Evolutionary conservation across 1,140 invertebrate genomes (phyloP), one percentile per base, ranked within the genome.

Genomic region (Halesus radiatus): DNA sequence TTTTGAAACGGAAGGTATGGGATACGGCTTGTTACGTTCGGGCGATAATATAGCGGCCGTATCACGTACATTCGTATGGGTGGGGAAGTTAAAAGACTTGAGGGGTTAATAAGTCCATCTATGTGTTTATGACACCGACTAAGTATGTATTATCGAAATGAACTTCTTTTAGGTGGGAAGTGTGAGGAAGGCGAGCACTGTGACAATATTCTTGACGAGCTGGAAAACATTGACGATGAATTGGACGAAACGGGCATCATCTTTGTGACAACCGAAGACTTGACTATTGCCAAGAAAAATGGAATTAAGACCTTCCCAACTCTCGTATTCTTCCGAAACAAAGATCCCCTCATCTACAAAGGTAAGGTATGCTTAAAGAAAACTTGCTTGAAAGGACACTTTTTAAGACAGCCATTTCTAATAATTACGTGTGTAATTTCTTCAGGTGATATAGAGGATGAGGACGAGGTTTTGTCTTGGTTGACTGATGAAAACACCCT

Each of bases 181-280:
- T 98, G 96, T 85, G 95, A 97, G 84, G 95, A 96, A 79, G 96
- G 95, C 13, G 94, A 97, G 84, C 90, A 94, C 84, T 98, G 96
- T 84, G 95, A 96, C 81, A 93, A 93, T 80, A 95, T 97, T 75
- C 88, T 98, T 16, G 92, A 95, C 15, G 96, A 97, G 86, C 88
- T 98, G 54, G 97, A 98, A 86, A 96, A 97, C 83, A 97, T 98
- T 83, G 97, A 98, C 85, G 97, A 98, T 87, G 96, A 98, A 86
- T 88, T 97, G 3, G 97, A 98, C 86, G 96, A 97, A 89, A 95
- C 95, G 81, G 97, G 96, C 68, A 98, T 98, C 80, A 95, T 97
- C 76, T 98, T 98, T 87, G 96, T 98, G 0, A 98, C 96, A 29
- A 98, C 97, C 1, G 96, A 97, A 89, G 96, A 98, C 86, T 90